Conservation (phyloP, 2,113 vertebrate species). For the Galbula dea region DNA sequence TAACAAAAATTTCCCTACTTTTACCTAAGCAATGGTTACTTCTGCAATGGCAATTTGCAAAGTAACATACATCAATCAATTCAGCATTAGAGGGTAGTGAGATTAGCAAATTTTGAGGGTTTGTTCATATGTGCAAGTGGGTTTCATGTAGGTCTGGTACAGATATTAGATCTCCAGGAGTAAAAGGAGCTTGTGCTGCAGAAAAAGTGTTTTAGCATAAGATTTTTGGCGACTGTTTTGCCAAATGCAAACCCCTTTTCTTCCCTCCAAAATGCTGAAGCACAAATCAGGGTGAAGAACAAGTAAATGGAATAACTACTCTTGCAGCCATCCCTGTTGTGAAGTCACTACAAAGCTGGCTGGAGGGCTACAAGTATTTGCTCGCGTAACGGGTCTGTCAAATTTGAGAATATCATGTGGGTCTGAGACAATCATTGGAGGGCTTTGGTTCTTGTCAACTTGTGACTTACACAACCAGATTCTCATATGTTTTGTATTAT, state of each 20-base stretch:
- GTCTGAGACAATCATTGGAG: conserved; percentile 28
- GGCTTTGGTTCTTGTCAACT: conserved; percentile 59
- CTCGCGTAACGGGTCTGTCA: conserved; percentile 19
- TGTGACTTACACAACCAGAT: conserved; percentile 41
- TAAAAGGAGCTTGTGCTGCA: not conserved
- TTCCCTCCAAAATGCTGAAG: not conserved
- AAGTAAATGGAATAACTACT: not conserved
- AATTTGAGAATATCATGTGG: conserved; percentile 34
- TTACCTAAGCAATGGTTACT: not conserved
- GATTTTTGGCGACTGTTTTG: too few species aligned
- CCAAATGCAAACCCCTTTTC: too few species aligned
- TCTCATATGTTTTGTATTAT: conserved; percentile 65
- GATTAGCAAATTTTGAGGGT: not conserved
- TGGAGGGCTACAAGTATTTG: not conserved
- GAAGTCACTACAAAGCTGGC: not conserved
- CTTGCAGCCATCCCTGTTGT: not conserved
- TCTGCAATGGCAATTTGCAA: not conserved
- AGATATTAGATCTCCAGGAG: not conserved
- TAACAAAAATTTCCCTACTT: not conserved
- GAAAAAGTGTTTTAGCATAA: not conserved
- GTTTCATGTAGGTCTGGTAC: not conserved
- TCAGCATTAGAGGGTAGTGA: not conserved
- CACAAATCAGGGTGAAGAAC: not conserved
- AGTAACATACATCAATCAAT: not conserved
- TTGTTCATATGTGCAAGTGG: not conserved